A percentile compares a stretch with the other conserved stretches of the same genome.
Evolutionary conservation across 2,888 invertebrate genomes (phyloP).

Genomic region (Zonitis immaculata): DNA sequence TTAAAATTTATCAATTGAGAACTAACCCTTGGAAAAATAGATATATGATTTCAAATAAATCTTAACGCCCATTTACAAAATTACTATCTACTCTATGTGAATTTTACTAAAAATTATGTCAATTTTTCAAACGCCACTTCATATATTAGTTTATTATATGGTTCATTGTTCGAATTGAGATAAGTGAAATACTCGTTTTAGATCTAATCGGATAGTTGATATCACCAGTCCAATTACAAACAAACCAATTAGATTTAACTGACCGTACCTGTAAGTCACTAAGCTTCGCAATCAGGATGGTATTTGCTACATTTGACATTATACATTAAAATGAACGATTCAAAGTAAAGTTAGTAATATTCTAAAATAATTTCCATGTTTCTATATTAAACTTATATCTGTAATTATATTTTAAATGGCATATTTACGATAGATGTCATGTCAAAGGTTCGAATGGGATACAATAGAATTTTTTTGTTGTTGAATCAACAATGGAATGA

Average conservation of each 20-base stretch:
- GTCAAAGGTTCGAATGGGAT: not conserved
- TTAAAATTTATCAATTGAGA: slow-evolving; percentile 36
- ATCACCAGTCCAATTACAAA: slow-evolving; percentile 33
- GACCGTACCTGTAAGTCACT: slow-evolving; percentile 31
- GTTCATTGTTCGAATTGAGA: slow-evolving; percentile 29
- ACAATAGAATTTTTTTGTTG: slow-evolving; percentile 1
- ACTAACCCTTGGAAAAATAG: slow-evolving; percentile 29
- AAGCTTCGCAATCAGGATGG: slow-evolving; percentile 26
- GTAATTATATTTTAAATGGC: not conserved
- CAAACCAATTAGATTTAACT: slow-evolving; percentile 33
- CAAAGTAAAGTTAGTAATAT: not conserved
- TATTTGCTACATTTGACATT: slow-evolving; percentile 20
- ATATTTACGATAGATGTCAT: not conserved
- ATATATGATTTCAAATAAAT: slow-evolving; percentile 31
- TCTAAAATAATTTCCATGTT: not conserved
- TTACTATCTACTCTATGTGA: slow-evolving; percentile 16
- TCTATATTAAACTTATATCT: too few species aligned
- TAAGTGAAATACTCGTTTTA: slow-evolving; percentile 28
- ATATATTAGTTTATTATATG: slow-evolving; percentile 11
- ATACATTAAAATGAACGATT: slow-evolving; percentile 20
- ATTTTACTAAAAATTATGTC: slow-evolving; percentile 18
- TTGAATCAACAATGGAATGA: not conserved
- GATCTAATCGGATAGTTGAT: slow-evolving; percentile 30
- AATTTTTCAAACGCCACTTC: slow-evolving; percentile 7
- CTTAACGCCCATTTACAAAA: slow-evolving; percentile 19